Evolutionary conservation across 2,888 invertebrate genomes (phyloP).

Genomic region (Parapristionchus giblindavisi): DNA sequence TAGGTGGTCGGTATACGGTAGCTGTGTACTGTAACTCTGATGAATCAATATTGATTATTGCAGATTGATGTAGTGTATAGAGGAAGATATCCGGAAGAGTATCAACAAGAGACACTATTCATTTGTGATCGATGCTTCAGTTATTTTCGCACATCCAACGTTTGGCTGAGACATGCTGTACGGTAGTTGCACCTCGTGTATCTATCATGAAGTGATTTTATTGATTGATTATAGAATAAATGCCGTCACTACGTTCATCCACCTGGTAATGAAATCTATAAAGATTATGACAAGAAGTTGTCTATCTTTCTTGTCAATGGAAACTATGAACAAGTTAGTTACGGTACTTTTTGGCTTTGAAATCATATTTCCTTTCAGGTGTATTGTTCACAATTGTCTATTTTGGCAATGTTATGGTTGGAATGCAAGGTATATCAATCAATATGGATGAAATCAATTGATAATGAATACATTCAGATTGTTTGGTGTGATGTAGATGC

Average conservation of each 20-base stretch:
- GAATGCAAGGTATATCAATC: slow-evolving; percentile 5
- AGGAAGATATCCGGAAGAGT: slow-evolving; percentile 4
- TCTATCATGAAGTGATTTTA: background rate
- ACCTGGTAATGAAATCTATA: slow-evolving; percentile 27
- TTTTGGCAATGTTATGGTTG: background rate
- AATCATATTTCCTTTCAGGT: background rate
- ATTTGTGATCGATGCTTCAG: slow-evolving; percentile 17
- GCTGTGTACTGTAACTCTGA: background rate
- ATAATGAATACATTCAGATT: background rate
- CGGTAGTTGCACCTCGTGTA: background rate
- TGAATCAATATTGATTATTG: background rate
- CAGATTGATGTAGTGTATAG: background rate
- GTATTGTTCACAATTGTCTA: background rate
- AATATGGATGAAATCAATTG: background rate
- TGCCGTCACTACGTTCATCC: background rate
- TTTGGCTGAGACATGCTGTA: background rate
- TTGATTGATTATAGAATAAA: slow-evolving; percentile 7
- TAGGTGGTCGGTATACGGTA: slow-evolving; percentile 6
- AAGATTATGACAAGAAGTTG: background rate
- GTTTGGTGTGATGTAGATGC: background rate
- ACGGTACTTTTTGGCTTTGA: background rate
- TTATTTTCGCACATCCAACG: background rate
- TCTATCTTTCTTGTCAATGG: background rate
- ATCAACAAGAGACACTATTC: background rate
- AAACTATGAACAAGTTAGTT: background rate